phyloP scores from a whole-genome alignment of 2,888 invertebrate genomes.

The Cancer borealis region DNA sequence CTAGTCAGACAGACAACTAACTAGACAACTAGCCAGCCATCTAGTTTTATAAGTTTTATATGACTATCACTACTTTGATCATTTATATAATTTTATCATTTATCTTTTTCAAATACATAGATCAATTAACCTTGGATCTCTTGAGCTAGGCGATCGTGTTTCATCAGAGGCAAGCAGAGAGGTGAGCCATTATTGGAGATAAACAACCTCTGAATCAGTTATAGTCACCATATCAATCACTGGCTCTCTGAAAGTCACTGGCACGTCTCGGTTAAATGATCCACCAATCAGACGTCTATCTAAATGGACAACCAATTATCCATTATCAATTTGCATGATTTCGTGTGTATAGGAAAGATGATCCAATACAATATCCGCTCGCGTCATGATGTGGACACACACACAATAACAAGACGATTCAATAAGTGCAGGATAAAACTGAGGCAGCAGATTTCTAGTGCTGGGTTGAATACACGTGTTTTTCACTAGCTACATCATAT shows the following conservation, averaged over 20 bases:
- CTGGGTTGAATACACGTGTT: neutral
- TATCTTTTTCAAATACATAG: neutral
- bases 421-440: neutral
- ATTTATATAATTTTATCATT: neutral
- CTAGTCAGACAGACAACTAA: neutral
- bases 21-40: neutral
- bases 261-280: neutral
- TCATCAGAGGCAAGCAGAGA: neutral
- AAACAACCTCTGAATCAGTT: neutral
- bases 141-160: neutral
- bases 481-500: neutral
- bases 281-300: neutral
- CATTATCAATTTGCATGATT: neutral
- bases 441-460: neutral
- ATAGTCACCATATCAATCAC: neutral
- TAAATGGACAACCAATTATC: neutral
- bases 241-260: neutral
- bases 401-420: neutral
- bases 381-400: neutral
- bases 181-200: neutral
- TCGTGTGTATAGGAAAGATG: neutral
- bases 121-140: slow-evolving; percentile 5
- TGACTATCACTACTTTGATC: neutral
- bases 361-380: neutral
- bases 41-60: neutral